Conservation (phyloP, 1,140 invertebrate genomes). For the Conus betulinus region DNA sequence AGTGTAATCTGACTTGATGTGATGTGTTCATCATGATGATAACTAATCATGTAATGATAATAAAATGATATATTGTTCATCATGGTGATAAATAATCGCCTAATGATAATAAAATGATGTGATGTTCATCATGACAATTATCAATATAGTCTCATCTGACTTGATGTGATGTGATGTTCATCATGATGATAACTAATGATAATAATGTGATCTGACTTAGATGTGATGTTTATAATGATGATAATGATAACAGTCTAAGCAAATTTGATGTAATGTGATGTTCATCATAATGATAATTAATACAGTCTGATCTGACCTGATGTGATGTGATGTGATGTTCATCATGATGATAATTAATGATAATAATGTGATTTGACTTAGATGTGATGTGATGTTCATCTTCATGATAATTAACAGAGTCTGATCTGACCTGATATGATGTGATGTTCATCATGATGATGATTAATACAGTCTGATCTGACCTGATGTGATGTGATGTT, state of each 20-base stretch:
- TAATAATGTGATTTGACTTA: neutral
- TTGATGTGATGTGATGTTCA: neutral
- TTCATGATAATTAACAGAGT: neutral
- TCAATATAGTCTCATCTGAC: neutral
- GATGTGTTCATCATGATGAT: neutral
- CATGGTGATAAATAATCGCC: neutral
- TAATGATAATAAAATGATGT: neutral
- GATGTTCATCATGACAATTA: neutral
- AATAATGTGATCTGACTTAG: neutral
- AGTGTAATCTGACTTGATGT: too few species aligned
- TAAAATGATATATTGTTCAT: too few species aligned
- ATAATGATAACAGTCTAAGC: conserved; percentile 78
- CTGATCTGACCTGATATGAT: too few species aligned
- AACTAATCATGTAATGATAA: too few species aligned
- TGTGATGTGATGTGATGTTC: neutral
- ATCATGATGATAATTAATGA: neutral
- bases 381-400: too few species aligned
- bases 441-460: neutral
- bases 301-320: neutral
- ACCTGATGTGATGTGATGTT: too few species aligned
- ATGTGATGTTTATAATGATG: neutral
- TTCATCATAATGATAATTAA: neutral
- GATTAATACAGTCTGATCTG: neutral
- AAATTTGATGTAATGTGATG: too few species aligned
- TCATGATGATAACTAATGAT: neutral